These are phyloP conservation scores for Choristoneura rosaceana DNA, from an alignment of 2,888 invertebrate species.

Conservation along the genomic window DNA sequence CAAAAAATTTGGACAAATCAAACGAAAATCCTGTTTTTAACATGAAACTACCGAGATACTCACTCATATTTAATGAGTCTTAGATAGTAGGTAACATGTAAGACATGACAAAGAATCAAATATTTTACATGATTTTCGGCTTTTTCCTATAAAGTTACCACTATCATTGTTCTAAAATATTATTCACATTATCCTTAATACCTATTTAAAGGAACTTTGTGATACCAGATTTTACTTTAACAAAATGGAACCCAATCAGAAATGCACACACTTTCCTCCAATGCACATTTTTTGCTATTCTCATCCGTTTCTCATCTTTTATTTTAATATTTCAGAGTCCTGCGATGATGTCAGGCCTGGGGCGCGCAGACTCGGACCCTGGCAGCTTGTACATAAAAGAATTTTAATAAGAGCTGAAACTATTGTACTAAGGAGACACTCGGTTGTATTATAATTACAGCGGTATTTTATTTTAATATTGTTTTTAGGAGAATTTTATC, in stretches of 20 bases:
- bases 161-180: background rate
- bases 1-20: too few relatives aligned
- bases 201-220: background rate
- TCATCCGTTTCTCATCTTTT: constrained; percentile 29
- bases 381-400: constrained; percentile 67
- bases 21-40: too few relatives aligned
- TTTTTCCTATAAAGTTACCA: background rate
- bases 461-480: constrained; percentile 8
- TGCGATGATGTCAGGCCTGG: constrained; percentile 75
- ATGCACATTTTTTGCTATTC: constrained; percentile 2
- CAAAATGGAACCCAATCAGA: background rate
- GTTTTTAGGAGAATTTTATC: constrained; percentile 2
- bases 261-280: background rate
- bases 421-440: constrained; percentile 23
- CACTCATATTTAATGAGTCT: too few relatives aligned
- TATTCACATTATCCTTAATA: background rate
- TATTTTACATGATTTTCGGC: too few relatives aligned
- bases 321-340: constrained; percentile 66
- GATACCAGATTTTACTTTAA: background rate
- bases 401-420: constrained; percentile 49
- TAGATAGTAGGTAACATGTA: too few relatives aligned
- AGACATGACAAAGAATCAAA: too few relatives aligned
- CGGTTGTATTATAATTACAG: constrained; percentile 35
- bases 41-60: too few relatives aligned
- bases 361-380: constrained; percentile 53